phyloP scores from a whole-genome alignment of 2,888 invertebrate species.

The Tridacna crocea region DNA sequence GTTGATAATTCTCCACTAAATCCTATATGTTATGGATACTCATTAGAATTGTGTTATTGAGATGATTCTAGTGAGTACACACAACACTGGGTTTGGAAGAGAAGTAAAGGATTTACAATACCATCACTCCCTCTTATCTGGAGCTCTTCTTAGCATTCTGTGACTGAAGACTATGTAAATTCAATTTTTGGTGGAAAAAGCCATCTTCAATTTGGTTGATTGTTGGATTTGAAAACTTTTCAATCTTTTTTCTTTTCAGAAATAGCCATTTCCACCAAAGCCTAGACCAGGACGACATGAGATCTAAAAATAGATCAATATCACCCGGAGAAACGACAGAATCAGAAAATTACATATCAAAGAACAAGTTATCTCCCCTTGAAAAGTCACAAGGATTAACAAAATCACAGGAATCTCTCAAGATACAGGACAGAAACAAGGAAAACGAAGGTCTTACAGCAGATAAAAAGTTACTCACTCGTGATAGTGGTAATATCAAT shows the following conservation, averaged over 20 bases:
- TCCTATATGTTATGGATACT: too few relatives aligned
- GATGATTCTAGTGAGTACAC: too few relatives aligned
- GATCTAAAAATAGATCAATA: constrained; percentile 52
- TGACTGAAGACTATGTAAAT: background rate
- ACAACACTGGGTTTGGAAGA: too few relatives aligned
- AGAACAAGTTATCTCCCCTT: constrained; percentile 39
- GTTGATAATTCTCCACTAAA: too few relatives aligned
- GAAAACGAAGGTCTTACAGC: constrained; percentile 36
- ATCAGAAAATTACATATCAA: constrained; percentile 48
- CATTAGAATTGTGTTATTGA: too few relatives aligned
- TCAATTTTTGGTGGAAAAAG: too few relatives aligned
- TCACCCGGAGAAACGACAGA: constrained; percentile 44
- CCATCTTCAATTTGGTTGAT: too few relatives aligned
- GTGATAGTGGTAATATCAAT: constrained; percentile 60
- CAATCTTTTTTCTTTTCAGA: constrained; percentile 58
- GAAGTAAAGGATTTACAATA: too few relatives aligned
- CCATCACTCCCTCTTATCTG: too few relatives aligned
- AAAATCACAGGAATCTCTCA: constrained; percentile 27
- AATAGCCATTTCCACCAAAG: constrained; percentile 74
- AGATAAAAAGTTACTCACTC: constrained; percentile 46
- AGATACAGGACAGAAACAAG: constrained; percentile 41
- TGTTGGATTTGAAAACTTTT: too few relatives aligned
- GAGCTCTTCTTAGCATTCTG: too few relatives aligned
- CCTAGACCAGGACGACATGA: constrained; percentile 68
- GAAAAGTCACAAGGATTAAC: constrained; percentile 35